phyloP scores from a whole-genome alignment of 23 tunicate genomes.

The Trididemnum nubilum region DNA sequence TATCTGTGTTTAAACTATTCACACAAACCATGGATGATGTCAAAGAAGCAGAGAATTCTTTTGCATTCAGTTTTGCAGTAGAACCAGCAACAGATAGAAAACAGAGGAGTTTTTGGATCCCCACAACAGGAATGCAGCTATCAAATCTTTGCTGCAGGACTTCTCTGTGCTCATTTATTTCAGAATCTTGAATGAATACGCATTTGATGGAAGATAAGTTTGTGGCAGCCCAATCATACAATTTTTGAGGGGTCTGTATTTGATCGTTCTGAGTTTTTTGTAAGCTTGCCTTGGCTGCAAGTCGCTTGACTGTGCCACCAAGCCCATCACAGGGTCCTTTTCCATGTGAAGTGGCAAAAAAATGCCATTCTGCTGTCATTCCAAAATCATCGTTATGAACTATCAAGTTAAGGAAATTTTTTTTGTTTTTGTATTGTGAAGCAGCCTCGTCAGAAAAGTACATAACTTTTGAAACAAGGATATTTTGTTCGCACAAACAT shows the following conservation, averaged over 20 bases:
- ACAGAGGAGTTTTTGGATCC: neutral
- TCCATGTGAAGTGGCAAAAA: conserved; percentile 12
- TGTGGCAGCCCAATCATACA: conserved; percentile 2
- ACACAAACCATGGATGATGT: conserved; percentile 4
- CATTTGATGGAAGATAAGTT: neutral
- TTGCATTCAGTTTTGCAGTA: neutral
- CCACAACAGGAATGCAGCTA: conserved; percentile 9
- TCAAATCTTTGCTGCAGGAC: neutral
- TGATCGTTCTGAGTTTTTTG: neutral
- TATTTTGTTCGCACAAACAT: neutral
- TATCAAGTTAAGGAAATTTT: neutral
- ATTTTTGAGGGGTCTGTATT: conserved; percentile 1
- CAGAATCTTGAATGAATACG: neutral
- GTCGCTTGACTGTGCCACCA: neutral
- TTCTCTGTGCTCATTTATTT: neutral
- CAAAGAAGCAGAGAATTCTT: neutral
- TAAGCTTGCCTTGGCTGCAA: neutral
- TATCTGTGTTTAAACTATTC: conserved; percentile 5
- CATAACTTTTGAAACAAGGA: neutral
- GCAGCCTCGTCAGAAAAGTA: neutral
- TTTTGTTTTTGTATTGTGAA: neutral
- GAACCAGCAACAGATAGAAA: conserved; percentile 7
- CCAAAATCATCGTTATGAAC: neutral
- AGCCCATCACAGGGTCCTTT: neutral
- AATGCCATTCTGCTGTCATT: neutral